Evolutionary conservation across 2,797 vertebrate species (phyloP).

Genomic region (Setipinna tenuifilis): DNA sequence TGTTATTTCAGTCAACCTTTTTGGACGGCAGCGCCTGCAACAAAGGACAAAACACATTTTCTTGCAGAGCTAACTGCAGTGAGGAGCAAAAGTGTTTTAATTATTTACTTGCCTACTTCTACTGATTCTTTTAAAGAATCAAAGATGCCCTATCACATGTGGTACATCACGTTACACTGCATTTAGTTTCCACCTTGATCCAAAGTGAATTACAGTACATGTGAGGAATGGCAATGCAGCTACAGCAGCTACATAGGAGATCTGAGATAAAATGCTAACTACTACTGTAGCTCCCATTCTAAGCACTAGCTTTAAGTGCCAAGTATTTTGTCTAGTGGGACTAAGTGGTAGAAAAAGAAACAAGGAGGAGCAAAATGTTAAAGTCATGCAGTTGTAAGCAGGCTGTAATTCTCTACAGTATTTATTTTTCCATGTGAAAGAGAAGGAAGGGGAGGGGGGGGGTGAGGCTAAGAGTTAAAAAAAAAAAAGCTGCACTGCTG

Average conservation of each 20-base stretch:
- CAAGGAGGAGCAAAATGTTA: background rate
- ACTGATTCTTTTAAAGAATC: background rate
- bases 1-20: constrained; percentile 49
- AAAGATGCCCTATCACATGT: background rate
- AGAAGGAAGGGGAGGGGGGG: background rate
- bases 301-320: no score
- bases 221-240: no score
- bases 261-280: no score
- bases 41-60: constrained; percentile 39
- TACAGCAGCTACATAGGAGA: no score
- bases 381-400: background rate
- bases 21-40: constrained; percentile 43
- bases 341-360: background rate
- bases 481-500: background rate
- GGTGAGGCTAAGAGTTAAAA: background rate
- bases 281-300: no score
- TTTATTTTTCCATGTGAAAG: background rate
- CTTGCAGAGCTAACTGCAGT: background rate
- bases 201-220: no score
- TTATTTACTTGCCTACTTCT: background rate
- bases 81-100: background rate
- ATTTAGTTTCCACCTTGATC: no score
- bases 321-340: no score
- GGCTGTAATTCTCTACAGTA: background rate
- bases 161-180: no score